phyloP scores from a whole-genome alignment of 2,113 vertebrate genomes.

The Podarcis cretensis region DNA sequence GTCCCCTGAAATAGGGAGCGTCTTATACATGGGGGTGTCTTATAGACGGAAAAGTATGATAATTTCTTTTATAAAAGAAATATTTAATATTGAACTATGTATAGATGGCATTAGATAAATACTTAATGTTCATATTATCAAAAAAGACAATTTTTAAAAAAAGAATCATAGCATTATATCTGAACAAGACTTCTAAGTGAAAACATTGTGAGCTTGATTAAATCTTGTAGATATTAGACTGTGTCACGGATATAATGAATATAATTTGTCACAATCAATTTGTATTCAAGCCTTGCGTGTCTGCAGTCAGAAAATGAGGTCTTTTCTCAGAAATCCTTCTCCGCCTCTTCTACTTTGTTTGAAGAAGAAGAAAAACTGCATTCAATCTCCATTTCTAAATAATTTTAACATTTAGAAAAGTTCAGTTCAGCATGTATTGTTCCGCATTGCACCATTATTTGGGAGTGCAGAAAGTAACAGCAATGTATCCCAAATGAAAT shows the following conservation, averaged over 20 bases:
- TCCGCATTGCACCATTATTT: background rate
- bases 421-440: background rate
- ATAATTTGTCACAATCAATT: constrained; percentile 57
- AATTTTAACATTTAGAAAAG: background rate
- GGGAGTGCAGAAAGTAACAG: background rate
- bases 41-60: too few species aligned
- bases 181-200: background rate
- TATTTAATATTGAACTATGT: background rate
- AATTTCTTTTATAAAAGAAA: too few species aligned
- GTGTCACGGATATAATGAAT: constrained; percentile 54
- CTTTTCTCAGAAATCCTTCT: constrained; percentile 28
- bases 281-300: constrained; percentile 44
- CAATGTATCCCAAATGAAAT: background rate
- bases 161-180: background rate
- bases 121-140: background rate
- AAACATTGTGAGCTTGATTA: constrained; percentile 58
- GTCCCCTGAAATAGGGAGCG: too few species aligned
- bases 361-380: background rate
- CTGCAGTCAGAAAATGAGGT: constrained; percentile 23
- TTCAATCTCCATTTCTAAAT: background rate
- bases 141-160: background rate
- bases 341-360: constrained; percentile 3
- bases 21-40: too few species aligned
- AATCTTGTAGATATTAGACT: constrained; percentile 51
- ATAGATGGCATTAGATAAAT: background rate